Base-by-base conservation (phyloP, 2,113 vertebrate species). In the human region DNA sequence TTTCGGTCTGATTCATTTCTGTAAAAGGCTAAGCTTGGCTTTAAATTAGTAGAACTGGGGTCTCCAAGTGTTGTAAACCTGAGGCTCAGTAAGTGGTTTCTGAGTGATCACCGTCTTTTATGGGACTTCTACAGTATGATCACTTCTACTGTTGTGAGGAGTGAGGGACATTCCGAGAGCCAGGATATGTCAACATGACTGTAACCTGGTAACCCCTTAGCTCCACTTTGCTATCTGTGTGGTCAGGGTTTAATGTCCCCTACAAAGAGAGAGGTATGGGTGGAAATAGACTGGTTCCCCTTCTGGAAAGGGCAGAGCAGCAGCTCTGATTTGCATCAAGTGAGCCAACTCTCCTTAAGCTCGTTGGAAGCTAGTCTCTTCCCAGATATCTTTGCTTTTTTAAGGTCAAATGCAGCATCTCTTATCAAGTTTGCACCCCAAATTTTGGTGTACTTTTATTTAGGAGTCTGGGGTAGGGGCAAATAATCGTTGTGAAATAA, bases 171-270 rank as follows among this genome's bases (percentile, higher is more conserved):
- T 96, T 94, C 88, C 64, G 50, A 93, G 93, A 96, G 94, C 94
- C 89, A 96, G 86, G 61, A 82, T 89, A 72, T 97, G 96, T 96
- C 97, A 97, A 95, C 95, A 97, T 94, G 89, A 88, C 96, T 96
- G 98, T 98, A 96, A 97, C 98, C 96, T 97, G 92, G 98, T 97
- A 98, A 98, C 96, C 93, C 92, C 90, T 93, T 78, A 82, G 94
- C 79, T 92, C 97, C 73, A 80, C 86, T 96, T 80, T 96, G 93
- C 93, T 95, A 97, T 98, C 92, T 93, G 79, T 97, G 92, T 97
- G 95, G 95, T 95, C 95, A 94, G 95, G 90, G 81, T 96, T 97
- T 96, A 72, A 96, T 94, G 89, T 96, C 59, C 66, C 94, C 79
- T 91, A 3, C 3, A 17, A 92, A 80, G 82, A 90, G 78, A 93